Percentiles rank a stretch among this genome's conserved stretches.
These are phyloP conservation scores for Nettapus auritus DNA, from an alignment of 2,113 vertebrate species.

Conservation along the genomic window DNA sequence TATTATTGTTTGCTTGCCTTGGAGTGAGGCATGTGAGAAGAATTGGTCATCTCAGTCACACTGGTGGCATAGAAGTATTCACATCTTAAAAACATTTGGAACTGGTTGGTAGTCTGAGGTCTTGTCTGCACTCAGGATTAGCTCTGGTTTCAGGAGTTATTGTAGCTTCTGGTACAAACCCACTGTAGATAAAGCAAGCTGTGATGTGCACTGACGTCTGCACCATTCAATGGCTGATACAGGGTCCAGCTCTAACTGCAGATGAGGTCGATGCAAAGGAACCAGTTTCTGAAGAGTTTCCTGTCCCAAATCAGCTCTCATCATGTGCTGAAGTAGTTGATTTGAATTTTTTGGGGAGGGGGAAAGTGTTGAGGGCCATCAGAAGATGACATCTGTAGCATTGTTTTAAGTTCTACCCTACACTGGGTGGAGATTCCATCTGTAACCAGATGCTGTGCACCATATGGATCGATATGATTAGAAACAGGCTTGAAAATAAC, in stretches of 20 bases:
- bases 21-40: not conserved
- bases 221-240: not conserved
- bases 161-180: slow-evolving; percentile 37
- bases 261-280: not conserved
- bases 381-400: not conserved
- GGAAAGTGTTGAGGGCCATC: not conserved
- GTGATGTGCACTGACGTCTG: not conserved
- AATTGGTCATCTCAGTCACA: not conserved
- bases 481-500: not conserved
- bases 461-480: not conserved
- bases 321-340: not conserved
- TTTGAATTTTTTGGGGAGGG: not conserved
- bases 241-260: not conserved
- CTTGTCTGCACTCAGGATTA: slow-evolving; percentile 28
- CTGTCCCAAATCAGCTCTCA: not conserved
- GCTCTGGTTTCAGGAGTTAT: slow-evolving; percentile 32
- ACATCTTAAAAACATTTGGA: slow-evolving; percentile 40
- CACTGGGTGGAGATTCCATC: not conserved
- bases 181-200: not conserved
- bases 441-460: not conserved
- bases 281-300: not conserved
- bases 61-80: not conserved
- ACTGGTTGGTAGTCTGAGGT: not conserved
- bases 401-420: not conserved
- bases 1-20: not conserved